phyloP scores from a whole-genome alignment of 1,140 invertebrate genomes.

The Nylanderia fulva region DNA sequence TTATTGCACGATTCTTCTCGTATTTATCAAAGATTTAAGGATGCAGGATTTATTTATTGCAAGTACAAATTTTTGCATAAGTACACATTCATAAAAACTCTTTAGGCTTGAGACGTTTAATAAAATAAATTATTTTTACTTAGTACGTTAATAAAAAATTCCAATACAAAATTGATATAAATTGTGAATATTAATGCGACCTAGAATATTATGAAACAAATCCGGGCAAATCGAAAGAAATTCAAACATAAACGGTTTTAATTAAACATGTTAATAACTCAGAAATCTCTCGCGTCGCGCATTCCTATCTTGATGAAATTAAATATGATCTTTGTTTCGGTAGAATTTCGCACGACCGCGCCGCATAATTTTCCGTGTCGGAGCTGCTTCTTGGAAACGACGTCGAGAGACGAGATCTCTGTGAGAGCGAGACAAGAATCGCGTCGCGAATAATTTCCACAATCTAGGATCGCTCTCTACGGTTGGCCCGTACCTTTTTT shows the following conservation, averaged over 20 bases:
- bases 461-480: conserved; percentile 73
- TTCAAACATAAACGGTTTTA: neutral
- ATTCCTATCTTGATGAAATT: conserved; percentile 17
- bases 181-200: no score
- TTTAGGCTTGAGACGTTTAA: no score
- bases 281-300: conserved; percentile 7
- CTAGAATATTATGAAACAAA: neutral
- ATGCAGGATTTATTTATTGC: neutral
- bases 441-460: conserved; percentile 71
- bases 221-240: neutral
- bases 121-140: no score
- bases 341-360: conserved; percentile 41
- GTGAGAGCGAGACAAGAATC: conserved; percentile 52
- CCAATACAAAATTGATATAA: no score
- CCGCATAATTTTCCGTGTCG: conserved; percentile 38
- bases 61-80: neutral
- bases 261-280: conserved; percentile 8
- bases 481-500: conserved; percentile 65
- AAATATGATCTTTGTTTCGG: conserved; percentile 4
- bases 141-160: no score
- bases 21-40: neutral
- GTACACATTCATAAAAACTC: neutral
- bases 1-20: neutral
- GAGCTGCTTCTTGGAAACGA: conserved; percentile 54
- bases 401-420: conserved; percentile 23